Evolutionary conservation across 2,797 vertebrate genomes (phyloP), one percentile per base, ranked within the genome.

Genomic region (Neolamprologus multifasciatus): DNA sequence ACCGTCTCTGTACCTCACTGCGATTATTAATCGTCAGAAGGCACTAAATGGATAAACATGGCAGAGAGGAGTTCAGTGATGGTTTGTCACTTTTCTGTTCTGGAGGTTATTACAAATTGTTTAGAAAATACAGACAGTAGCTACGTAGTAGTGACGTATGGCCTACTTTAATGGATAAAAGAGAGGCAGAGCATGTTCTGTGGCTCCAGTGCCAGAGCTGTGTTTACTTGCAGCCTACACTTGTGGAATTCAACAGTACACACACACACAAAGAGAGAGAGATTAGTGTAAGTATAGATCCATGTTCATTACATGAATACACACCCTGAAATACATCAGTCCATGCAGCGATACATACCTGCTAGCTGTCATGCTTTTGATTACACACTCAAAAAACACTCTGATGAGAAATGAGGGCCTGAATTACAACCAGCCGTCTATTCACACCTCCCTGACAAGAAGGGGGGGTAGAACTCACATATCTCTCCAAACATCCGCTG

Each of bases 231-330:
- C 69, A 48, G 78, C 78, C 89, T 77, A 67, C 80, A 92, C 86
- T 86, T 94, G 95, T 91, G 93, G 91, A 95, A 96, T 96, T 96
- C 91, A 90, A 78, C 91, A 89, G 90, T 82, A 80, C 45, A 40
- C 55, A 26, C 55, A 17, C 11, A 80, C 38, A 78, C 59, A 74
- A 12, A n/a, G 4, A 64, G 59, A 64, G 59, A n/a, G 31, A n/a
- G 43, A 64, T 55, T 48, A 50, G 43, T 76, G 26, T 43, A 79
- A 80, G 55, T 10, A 17, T 6, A 50, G 31, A 71, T 57, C 9
- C 36, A 29, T 52, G 79, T 84, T 43, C 19, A 59, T 78, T 54
- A 23, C 33, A 33, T 54, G 6, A 51, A 76, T 38, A 74, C 36
- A 69, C 59, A 71, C 57, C 29, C 43, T 67, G 7, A 55, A 79